Conservation (phyloP, 1,140 invertebrate species). For the Drosophila pandora region DNA sequence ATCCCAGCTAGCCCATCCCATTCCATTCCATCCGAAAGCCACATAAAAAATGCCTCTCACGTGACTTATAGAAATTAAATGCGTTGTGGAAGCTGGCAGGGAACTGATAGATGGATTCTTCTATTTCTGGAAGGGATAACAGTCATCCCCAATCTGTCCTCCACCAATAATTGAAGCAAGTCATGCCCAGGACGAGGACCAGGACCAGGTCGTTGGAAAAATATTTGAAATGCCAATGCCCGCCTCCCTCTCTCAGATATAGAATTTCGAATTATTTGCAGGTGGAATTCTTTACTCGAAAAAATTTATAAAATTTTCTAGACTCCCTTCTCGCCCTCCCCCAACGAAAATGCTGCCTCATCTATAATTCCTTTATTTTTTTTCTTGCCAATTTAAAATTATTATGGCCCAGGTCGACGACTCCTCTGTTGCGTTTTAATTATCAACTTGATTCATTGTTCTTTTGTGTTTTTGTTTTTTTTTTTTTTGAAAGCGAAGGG, state of each 20-base stretch:
- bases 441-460: constrained; percentile 16
- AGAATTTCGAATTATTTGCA: constrained; percentile 45
- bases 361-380: constrained; percentile 26
- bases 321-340: not conserved
- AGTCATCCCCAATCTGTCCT: constrained; percentile 22
- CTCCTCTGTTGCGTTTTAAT: constrained; percentile 1
- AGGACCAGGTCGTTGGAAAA: not conserved
- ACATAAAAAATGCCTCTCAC: constrained; percentile 70
- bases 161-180: constrained; percentile 61
- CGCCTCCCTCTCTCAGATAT: constrained; percentile 4
- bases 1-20: too few relatives aligned
- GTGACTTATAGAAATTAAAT: constrained; percentile 76
- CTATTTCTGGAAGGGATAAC: constrained; percentile 36
- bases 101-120: constrained; percentile 49
- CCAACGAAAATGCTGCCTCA: constrained; percentile 12
- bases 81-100: constrained; percentile 47
- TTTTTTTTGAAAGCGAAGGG: not conserved
- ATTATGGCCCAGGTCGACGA: constrained; percentile 22
- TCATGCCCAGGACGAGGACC: constrained; percentile 39
- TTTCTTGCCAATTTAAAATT: constrained; percentile 27
- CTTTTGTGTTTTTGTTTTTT: constrained; percentile 7
- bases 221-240: constrained; percentile 58
- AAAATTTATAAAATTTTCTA: constrained; percentile 25
- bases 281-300: constrained; percentile 32
- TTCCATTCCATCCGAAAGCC: not conserved